Base-by-base conservation (phyloP, 2,888 invertebrate genomes). In the Clepsis dumicolana region DNA sequence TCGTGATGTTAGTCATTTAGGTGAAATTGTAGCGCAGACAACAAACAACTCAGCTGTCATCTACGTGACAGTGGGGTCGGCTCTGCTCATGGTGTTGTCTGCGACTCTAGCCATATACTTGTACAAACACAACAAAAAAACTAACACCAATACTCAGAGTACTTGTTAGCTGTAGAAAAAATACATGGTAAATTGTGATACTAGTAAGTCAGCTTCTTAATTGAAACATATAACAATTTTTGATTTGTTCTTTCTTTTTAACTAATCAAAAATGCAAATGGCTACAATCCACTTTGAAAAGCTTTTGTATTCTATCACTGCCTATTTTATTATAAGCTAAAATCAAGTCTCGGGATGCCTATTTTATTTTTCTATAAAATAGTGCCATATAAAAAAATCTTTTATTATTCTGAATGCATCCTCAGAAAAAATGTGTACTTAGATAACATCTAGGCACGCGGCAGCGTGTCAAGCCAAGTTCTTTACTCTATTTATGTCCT, bases 291-390 rank as follows among this genome's bases (percentile, higher is more conserved):
- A 75, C 73, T 79, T 67, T 61, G 60, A 21, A 70, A 61, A 57
- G 53, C 52, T 66, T 66, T 54, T 35, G 2, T 63, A 54, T 68
- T 41, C 44, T 69, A 71, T 70, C 72, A 72, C 70, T 75, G 71
- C 72, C 71, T 61, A 57, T 63, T 72, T 71, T 66, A 82, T 71
- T 66, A 82, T 74, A 77, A 67, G 79, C 75, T 77, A 80, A 83
- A 83, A 80, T 82, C 80, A 79, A n/a, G 71, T 70, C 67, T 76
- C 71, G 73, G 79, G 79, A 84, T 86, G 85, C 83, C 87, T 89
- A 88, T 86, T 89, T 89, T 88, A 88, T 88, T 82, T 71, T 65
- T 80, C 75, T 76, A 83, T 90, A 87, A 89, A 87, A 89, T 90
- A 91, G 91, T 92, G 92, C 92, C 92, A 92, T 92, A 91, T 60